Percentiles rank a stretch among this genome's conserved stretches.
Evolutionary conservation across 1,140 invertebrate species (phyloP).

Genomic region (Oncopeltus fasciatus): DNA sequence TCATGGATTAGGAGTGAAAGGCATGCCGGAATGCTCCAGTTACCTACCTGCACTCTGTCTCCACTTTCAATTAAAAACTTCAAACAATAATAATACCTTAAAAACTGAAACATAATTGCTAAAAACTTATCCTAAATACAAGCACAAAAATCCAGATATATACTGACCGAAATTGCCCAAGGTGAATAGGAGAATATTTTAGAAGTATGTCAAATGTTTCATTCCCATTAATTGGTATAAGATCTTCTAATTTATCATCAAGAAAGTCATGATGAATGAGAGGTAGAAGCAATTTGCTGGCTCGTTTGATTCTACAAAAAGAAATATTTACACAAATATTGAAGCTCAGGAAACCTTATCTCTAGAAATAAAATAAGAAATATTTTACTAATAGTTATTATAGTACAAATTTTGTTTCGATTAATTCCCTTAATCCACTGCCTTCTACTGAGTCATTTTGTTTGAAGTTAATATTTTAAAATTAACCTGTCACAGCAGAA

Average conservation of each 20-base stretch:
- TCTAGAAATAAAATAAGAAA: too few relatives aligned
- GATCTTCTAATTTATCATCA: conserved; percentile 57
- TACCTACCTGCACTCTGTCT: too few relatives aligned
- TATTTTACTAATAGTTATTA: too few relatives aligned
- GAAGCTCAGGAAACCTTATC: too few relatives aligned
- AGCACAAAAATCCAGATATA: background rate
- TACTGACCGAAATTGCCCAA: conserved; percentile 21
- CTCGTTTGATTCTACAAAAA: background rate
- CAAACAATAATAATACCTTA: background rate
- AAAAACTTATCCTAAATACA: background rate
- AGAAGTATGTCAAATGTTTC: conserved; percentile 42
- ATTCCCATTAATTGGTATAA: conserved; percentile 44
- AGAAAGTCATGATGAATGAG: conserved; percentile 70
- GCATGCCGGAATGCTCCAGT: too few relatives aligned
- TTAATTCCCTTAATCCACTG: too few relatives aligned
- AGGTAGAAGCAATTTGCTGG: conserved; percentile 42
- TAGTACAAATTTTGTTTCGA: too few relatives aligned
- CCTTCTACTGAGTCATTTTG: too few relatives aligned
- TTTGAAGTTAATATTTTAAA: too few relatives aligned
- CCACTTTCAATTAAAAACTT: background rate
- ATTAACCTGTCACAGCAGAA: too few relatives aligned
- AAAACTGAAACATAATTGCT: background rate
- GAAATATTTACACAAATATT: too few relatives aligned
- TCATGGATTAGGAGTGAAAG: too few relatives aligned
- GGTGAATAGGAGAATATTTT: conserved; percentile 40